A percentile compares a stretch with the other conserved stretches of the same genome.
Evolutionary conservation across 2,113 vertebrate genomes (phyloP).

Genomic region (Paradoxurus hermaphroditus): DNA sequence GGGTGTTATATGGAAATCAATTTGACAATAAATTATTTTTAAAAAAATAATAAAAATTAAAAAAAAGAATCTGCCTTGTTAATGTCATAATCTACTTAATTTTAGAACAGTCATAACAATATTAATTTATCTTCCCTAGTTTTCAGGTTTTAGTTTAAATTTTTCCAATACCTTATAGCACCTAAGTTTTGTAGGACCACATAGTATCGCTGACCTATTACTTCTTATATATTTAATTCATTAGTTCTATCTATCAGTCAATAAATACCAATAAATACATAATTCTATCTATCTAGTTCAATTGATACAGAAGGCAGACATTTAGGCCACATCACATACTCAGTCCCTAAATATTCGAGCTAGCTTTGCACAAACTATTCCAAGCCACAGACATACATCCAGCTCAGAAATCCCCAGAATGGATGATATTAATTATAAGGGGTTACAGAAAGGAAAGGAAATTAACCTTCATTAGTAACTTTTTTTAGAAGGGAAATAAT

Average conservation of each 20-base stretch:
- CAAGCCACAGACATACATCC: not conserved
- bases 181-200: not conserved
- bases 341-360: not conserved
- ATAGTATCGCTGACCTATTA: not conserved
- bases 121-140: not conserved
- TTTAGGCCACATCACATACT: not conserved
- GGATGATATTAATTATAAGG: not conserved
- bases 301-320: not conserved
- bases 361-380: not conserved
- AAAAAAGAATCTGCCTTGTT: too few species aligned
- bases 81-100: not conserved
- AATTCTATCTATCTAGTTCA: not conserved
- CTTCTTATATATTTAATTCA: not conserved
- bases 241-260: not conserved
- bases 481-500: not conserved
- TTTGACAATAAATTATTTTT: too few species aligned
- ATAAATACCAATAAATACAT: not conserved
- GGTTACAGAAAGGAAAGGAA: not conserved
- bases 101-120: constrained; percentile 29
- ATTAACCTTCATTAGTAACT: not conserved
- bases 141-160: constrained; percentile 35
- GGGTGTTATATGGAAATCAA: too few species aligned
- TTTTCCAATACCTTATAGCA: not conserved
- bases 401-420: not conserved
- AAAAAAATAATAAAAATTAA: too few species aligned